Conservation (phyloP, 2,797 vertebrate species). For the Ceryle rudis region DNA sequence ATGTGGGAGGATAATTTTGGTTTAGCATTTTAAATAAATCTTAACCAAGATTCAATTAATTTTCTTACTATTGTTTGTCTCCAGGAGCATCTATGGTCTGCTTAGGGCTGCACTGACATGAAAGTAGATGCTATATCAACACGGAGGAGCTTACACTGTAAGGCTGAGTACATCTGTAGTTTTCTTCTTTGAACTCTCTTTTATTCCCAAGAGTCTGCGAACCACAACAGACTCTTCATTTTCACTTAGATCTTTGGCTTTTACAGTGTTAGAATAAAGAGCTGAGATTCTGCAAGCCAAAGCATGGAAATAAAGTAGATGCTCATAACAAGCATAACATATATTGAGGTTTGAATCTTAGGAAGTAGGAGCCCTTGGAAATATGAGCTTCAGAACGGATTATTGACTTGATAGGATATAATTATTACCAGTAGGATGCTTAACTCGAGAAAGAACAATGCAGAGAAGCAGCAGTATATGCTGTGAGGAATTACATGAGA, state of each 20-base stretch:
- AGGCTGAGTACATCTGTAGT: background rate
- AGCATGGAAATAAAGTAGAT: background rate
- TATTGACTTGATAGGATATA: background rate
- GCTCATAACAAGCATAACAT: background rate
- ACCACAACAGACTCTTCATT: background rate
- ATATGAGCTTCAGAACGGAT: background rate
- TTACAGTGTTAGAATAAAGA: background rate
- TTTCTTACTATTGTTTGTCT: background rate
- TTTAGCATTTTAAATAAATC: conserved; percentile 14
- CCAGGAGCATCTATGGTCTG: background rate
- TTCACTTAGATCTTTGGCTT: background rate
- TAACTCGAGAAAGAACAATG: background rate
- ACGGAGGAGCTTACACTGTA: rapidly evolving
- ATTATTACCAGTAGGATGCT: background rate
- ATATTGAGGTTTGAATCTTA: background rate
- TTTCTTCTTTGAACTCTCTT: background rate
- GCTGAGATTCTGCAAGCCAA: background rate
- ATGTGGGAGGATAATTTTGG: background rate
- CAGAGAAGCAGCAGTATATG: background rate
- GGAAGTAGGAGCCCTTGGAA: background rate
- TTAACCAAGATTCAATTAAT: background rate
- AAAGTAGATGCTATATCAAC: background rate
- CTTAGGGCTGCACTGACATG: background rate
- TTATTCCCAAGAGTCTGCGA: background rate
- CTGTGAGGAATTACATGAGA: background rate